A percentile compares a stretch with the other conserved stretches of the same genome.
phyloP scores from a whole-genome alignment of 2,113 vertebrate genomes.

The Cryptomyrus ogoouensis region DNA sequence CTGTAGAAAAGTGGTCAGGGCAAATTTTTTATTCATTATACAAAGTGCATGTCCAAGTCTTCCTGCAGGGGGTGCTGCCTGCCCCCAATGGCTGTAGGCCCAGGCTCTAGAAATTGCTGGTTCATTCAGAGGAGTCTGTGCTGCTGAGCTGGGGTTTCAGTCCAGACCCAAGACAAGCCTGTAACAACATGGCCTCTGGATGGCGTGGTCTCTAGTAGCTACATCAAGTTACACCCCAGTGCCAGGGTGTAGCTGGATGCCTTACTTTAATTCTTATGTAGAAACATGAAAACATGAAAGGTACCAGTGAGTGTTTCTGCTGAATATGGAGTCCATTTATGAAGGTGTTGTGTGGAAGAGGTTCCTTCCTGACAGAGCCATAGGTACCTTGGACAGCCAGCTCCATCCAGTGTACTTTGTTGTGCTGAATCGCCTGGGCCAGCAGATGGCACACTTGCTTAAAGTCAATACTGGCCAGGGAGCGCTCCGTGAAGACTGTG shows the following conservation, averaged over 20 bases:
- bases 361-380: not conserved
- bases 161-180: constrained; percentile 17
- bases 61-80: constrained; percentile 10
- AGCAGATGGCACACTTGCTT: constrained; percentile 71
- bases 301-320: not conserved
- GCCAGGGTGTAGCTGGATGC: not conserved
- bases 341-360: not conserved
- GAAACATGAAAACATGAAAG: constrained; percentile 13
- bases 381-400: constrained; percentile 73
- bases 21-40: not conserved
- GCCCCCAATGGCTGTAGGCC: constrained; percentile 19
- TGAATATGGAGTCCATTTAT: not conserved
- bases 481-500: constrained; percentile 63
- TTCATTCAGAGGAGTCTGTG: constrained; percentile 33
- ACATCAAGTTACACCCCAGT: constrained; percentile 17
- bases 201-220: not conserved
- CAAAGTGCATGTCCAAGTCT: not conserved
- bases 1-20: too few species aligned
- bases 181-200: constrained; percentile 20
- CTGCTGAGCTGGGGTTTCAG: constrained; percentile 34
- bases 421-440: constrained; percentile 76
- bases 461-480: constrained; percentile 73
- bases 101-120: constrained; percentile 33
- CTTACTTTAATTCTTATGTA: constrained; percentile 34
- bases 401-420: constrained; percentile 92